Evolutionary conservation across 1,140 invertebrate genomes (phyloP), one percentile per base, ranked within the genome.

Genomic region (Cepaea nemoralis): DNA sequence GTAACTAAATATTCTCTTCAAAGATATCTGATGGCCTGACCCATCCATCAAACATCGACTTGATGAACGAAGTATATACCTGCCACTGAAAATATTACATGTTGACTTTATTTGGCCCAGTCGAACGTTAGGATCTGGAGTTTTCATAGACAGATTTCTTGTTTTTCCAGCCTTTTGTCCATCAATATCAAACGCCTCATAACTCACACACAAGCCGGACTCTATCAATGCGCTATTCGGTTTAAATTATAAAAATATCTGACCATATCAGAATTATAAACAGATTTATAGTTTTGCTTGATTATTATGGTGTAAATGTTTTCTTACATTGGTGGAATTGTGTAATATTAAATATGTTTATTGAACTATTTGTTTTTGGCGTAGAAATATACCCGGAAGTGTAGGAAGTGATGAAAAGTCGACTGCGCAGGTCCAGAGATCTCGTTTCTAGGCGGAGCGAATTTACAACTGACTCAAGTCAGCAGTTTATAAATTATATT

Each of bases 361-460:
- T 79, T 45, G 82, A 31, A 76, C 73, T 83, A 80, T 39, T 75
- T 83, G n/a, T 50, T 50, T 39, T 76, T 14, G 6, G 69, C 77
- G 77, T 74, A 80, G 48, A 33, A 78, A 83, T 77, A 66, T 71
- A 74, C 63, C 73, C 71, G 82, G 82, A 83, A 83, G 78, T 77
- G 45, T 45, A 71, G 69, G 66, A 80, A n/a, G n/a, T 14, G 22
- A 55, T 55, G 50, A 66, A 76, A 27, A 81, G 77, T 42, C 70
- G 63, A 76, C 70, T 83, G 82, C 82, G 82, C 82, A 83, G 70
- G 82, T 83, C 82, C 77, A 50, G 35, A 48, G 40, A 50, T 55
- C 69, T 77, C 76, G 76, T 79, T 74, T 73, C 81, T 50, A 82
- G 75, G 81, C 45, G 66, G 70, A 73, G 39, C 70, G 70, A 73